These are phyloP conservation scores for Enoplosus armatus DNA, from an alignment of 2,797 vertebrate genomes.

Conservation along the genomic window DNA sequence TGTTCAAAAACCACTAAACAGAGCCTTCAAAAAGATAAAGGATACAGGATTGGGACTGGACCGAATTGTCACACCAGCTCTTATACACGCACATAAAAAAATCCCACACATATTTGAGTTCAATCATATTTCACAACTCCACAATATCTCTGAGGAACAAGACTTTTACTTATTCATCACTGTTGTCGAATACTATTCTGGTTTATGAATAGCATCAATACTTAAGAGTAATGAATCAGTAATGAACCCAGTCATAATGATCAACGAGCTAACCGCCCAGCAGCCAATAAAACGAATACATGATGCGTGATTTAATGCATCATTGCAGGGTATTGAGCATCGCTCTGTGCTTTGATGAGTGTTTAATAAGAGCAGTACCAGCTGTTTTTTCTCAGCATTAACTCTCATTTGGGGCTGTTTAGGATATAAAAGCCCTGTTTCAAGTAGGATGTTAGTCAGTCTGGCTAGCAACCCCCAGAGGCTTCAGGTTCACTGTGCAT, in stretches of 20 bases:
- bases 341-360: conserved; percentile 20
- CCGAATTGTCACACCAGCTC: background rate
- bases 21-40: background rate
- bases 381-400: background rate
- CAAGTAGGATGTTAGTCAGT: background rate
- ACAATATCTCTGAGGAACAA: conserved; percentile 6
- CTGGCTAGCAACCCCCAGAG: no score
- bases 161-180: conserved; percentile 36
- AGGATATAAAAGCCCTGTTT: background rate
- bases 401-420: background rate
- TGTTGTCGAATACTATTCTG: conserved; percentile 23
- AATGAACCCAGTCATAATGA: conserved; percentile 67
- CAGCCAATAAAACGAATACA: conserved; percentile 54
- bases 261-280: conserved; percentile 36
- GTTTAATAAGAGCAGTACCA: conserved; percentile 31
- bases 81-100: background rate
- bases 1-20: background rate
- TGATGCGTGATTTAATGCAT: conserved; percentile 30
- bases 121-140: background rate
- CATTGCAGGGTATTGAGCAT: conserved; percentile 14
- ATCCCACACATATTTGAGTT: background rate
- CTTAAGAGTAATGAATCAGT: conserved; percentile 35
- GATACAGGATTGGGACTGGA: background rate
- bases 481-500: background rate
- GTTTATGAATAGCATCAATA: conserved; percentile 59